Evolutionary conservation across 1,140 invertebrate genomes (phyloP), one percentile per base, ranked within the genome.

Genomic region (Nephila pilipes): DNA sequence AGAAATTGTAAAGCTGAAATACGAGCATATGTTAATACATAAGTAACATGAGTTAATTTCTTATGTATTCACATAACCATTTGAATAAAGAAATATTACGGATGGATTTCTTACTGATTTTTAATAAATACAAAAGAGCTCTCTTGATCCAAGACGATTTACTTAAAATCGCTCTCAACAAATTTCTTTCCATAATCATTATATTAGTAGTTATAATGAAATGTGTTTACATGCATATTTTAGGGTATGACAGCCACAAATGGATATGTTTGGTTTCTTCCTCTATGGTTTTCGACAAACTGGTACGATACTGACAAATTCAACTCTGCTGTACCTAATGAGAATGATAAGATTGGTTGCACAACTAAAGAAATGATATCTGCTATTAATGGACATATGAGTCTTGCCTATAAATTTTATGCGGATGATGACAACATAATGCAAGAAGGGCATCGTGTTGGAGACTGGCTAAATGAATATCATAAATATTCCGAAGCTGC

Each of bases 181-280:
- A 46, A 46, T 0, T 46, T 46, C 46, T 46, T 46, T 10, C 6
- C 46, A 46, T 46, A 46, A 10, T 46, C 46, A 46, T 46, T 10
- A 6, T 46, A 10, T 46, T 46, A 10, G 46, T 3, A 3, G 6
- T 46, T 4, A 10, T 46, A 46, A 46, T 6, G 46, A 46, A 46
- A 46, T 8, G 12, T 46, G 46, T 46, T 46, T 46, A 10, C 12
- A 46, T 46, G 46, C 2, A 46, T 46, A 46, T 46, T 94, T 55
- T 93, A 96, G 95, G 94, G 94, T 94, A 97, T 97, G 97, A 97
- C 97, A 25, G 96, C 96, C 5, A 95, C 95, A 55, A 94, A 97
- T 87, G 97, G 97, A 14, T 98, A 97, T 95, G 96, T 98, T 0
- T 98, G 98, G 98, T 98, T 98, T 94, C 95, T 98, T 29, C 98